Conservation (phyloP, 1,140 invertebrate genomes). For the Pemphigus obesinymphae region DNA sequence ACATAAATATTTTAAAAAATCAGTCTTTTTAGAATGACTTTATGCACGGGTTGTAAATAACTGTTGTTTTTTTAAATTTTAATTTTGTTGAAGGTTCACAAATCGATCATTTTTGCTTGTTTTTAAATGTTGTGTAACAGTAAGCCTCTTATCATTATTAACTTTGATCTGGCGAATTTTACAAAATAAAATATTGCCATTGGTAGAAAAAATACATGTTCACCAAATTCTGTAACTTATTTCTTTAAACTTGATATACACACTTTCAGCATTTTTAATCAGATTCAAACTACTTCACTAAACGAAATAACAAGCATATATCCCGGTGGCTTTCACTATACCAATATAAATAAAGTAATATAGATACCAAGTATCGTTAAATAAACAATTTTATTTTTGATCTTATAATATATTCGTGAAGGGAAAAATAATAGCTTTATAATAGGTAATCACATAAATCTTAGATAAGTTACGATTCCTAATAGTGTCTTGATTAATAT, state of each 20-base stretch:
- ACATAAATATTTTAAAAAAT: neutral
- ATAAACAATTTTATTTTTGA: neutral
- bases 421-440: no score
- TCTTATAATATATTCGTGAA: no score
- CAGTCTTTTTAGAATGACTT: neutral
- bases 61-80: neutral
- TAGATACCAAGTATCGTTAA: neutral
- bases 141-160: neutral
- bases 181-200: neutral
- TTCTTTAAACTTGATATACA: neutral
- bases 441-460: no score
- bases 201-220: neutral
- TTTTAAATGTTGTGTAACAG: neutral
- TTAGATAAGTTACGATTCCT: no score
- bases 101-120: neutral
- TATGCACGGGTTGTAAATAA: neutral
- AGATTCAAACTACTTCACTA: neutral
- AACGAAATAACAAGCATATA: neutral
- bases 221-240: neutral
- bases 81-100: neutral
- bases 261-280: neutral
- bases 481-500: no score
- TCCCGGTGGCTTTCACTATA: neutral
- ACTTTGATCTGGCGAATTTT: neutral
- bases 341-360: neutral